Conservation (phyloP, 2,113 vertebrate genomes). For the Aptenodytes patagonicus region DNA sequence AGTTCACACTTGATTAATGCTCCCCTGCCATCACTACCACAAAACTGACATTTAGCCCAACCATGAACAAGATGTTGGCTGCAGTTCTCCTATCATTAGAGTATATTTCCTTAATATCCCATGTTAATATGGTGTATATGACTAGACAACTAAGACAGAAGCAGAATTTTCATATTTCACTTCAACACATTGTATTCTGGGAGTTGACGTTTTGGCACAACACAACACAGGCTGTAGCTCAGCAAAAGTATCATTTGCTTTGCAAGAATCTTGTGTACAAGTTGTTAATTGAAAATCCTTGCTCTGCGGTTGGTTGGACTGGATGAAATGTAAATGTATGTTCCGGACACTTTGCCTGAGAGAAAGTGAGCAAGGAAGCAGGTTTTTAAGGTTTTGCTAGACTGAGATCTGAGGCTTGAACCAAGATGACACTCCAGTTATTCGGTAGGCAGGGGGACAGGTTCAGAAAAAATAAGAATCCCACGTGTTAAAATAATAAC, state of each 20-base stretch:
- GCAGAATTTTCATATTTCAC: conserved; percentile 45
- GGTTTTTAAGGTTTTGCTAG: not conserved
- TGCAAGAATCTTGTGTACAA: not conserved
- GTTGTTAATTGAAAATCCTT: not conserved
- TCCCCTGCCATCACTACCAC: conserved; percentile 8
- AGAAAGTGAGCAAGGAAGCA: not conserved
- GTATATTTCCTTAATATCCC: conserved; percentile 47
- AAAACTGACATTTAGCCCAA: conserved; percentile 53
- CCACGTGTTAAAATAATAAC: not conserved
- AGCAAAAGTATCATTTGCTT: not conserved
- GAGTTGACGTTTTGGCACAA: conserved; percentile 11
- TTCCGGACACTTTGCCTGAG: not conserved
- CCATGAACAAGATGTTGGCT: conserved; percentile 43
- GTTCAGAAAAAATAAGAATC: not conserved
- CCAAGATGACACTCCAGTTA: not conserved
- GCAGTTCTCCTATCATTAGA: conserved; percentile 21
- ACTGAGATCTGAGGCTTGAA: not conserved
- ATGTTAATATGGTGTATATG: conserved; percentile 13
- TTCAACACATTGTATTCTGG: conserved; percentile 31
- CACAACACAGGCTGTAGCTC: not conserved
- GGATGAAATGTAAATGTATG: not conserved
- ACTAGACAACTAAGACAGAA: conserved; percentile 36
- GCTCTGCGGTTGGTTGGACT: not conserved
- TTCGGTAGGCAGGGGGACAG: not conserved
- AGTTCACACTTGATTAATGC: conserved; percentile 20